Evolutionary conservation across 2,888 invertebrate species (phyloP).

Genomic region (Spodoptera exigua): DNA sequence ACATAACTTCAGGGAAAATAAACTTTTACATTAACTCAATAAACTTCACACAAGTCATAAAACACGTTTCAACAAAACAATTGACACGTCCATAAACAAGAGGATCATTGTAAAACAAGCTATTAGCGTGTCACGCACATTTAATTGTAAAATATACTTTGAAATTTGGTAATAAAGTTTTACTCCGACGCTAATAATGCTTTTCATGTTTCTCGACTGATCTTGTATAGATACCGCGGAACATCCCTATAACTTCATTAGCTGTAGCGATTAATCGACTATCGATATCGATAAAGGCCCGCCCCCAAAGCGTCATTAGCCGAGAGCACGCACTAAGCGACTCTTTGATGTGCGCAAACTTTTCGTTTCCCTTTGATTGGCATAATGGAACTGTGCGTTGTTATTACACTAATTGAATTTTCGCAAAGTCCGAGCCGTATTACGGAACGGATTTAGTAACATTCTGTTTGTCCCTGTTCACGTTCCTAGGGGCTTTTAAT

Average conservation of each 20-base stretch:
- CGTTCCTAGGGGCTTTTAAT: conserved; percentile 45
- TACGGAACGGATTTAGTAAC: conserved; percentile 59
- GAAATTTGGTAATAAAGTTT: conserved; percentile 25
- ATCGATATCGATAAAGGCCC: conserved; percentile 61
- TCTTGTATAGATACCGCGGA: conserved; percentile 42
- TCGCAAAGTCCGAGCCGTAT: conserved; percentile 71
- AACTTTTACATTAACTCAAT: conserved; percentile 7
- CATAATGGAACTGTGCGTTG: conserved; percentile 84
- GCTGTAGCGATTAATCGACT: conserved; percentile 53
- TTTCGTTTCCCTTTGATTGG: conserved; percentile 86
- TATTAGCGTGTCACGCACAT: conserved; percentile 19
- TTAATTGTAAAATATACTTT: conserved; percentile 12
- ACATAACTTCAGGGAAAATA: too few relatives aligned
- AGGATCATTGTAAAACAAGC: conserved; percentile 9
- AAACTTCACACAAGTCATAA: conserved; percentile 11
- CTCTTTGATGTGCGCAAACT: conserved; percentile 86
- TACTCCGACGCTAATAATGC: conserved; percentile 34
- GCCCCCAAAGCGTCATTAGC: conserved; percentile 74
- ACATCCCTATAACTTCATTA: conserved; percentile 53
- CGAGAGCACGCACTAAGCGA: conserved; percentile 76
- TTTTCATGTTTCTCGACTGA: conserved; percentile 28
- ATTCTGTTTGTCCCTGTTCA: conserved; percentile 56
- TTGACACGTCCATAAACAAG: conserved; percentile 27
- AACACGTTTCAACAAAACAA: conserved; percentile 19
- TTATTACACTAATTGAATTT: conserved; percentile 88